Conservation (phyloP, 1,140 invertebrate species). For the Drosophila navojoa region DNA sequence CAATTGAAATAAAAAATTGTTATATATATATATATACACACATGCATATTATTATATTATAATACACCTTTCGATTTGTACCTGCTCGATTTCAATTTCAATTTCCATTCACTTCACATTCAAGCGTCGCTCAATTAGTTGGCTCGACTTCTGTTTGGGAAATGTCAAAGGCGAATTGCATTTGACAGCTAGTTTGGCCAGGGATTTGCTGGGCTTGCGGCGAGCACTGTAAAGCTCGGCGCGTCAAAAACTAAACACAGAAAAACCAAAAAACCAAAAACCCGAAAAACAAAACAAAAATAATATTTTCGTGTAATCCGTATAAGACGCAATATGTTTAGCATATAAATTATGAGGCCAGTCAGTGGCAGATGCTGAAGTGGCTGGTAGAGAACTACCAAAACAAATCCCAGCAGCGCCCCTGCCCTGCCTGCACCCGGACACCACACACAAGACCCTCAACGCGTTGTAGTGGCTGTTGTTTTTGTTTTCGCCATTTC, state of each 20-base stretch:
- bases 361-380: constrained; percentile 18
- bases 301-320: constrained; percentile 65
- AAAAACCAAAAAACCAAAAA: constrained; percentile 2
- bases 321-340: constrained; percentile 74
- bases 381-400: constrained; percentile 13
- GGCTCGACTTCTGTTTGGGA: neutral
- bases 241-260: constrained; percentile 28
- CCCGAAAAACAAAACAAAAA: no score
- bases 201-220: neutral
- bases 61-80: no score
- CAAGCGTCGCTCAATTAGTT: no score
- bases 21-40: no score
- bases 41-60: no score
- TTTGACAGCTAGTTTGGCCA: constrained; percentile 20
- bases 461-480: constrained; percentile 13
- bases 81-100: no score
- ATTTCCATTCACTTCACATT: no score
- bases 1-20: no score
- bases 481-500: constrained; percentile 25
- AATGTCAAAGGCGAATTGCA: constrained; percentile 31
- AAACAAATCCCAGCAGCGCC: constrained; percentile 1
- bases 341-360: constrained; percentile 76
- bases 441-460: neutral
- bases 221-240: constrained; percentile 15
- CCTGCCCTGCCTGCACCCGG: no score